Evolutionary conservation across 1,140 invertebrate genomes (phyloP).

Genomic region (Drosophila ficusphila): DNA sequence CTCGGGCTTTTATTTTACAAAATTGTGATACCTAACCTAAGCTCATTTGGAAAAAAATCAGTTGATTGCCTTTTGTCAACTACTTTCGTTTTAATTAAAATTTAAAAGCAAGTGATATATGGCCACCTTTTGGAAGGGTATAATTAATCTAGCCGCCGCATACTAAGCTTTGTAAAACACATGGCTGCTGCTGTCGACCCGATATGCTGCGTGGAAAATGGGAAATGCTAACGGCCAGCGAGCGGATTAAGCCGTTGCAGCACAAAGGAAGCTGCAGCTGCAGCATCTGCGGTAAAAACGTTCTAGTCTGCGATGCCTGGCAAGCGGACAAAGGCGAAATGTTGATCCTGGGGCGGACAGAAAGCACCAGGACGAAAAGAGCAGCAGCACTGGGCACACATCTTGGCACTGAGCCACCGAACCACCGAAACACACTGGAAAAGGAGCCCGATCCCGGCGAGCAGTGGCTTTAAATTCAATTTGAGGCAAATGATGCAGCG

Average conservation of each 20-base stretch:
- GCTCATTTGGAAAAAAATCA: too few relatives aligned
- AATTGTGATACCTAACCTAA: too few relatives aligned
- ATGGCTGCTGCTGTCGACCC: slow-evolving; percentile 32
- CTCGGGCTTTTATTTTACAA: too few relatives aligned
- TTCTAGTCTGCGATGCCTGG: slow-evolving; percentile 37
- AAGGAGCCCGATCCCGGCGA: slow-evolving; percentile 30
- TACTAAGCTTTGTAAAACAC: slow-evolving; percentile 57
- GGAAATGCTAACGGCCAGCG: slow-evolving; percentile 59
- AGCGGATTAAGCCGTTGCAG: slow-evolving; percentile 61
- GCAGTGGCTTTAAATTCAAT: slow-evolving; percentile 70
- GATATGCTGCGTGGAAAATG: slow-evolving; percentile 74
- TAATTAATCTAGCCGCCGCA: slow-evolving; percentile 65
- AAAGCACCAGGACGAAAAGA: neutral
- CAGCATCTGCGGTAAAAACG: slow-evolving; percentile 42
- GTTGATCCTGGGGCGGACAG: slow-evolving; percentile 60
- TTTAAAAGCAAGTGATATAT: too few relatives aligned
- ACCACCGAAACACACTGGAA: slow-evolving; percentile 53
- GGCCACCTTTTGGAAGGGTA: slow-evolving; percentile 16
- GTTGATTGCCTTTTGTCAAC: too few relatives aligned
- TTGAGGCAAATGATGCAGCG: slow-evolving; percentile 63
- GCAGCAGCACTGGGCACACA: slow-evolving; percentile 13
- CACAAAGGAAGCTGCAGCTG: slow-evolving; percentile 39
- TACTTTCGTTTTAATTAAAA: too few relatives aligned
- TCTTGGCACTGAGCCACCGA: slow-evolving; percentile 69
- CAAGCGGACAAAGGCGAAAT: slow-evolving; percentile 71